Percentiles rank a stretch among this genome's conserved stretches.
These are phyloP conservation scores for Gracilinanus agilis DNA, from an alignment of 2,113 vertebrate species.

Conservation along the genomic window DNA sequence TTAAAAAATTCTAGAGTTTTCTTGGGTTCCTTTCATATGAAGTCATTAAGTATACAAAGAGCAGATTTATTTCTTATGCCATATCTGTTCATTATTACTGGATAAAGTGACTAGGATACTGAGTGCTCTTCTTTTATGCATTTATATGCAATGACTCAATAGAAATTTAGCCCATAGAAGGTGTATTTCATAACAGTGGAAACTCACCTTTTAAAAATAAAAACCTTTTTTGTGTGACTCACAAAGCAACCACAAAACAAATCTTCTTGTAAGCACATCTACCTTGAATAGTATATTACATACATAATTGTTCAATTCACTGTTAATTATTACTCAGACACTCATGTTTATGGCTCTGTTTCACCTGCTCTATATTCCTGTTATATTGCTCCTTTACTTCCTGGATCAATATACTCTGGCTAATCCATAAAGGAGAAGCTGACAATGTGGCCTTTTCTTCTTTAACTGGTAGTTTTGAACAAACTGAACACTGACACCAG, in stretches of 20 bases:
- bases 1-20: conserved; percentile 35
- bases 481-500: conserved; percentile 59
- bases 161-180: conserved; percentile 56
- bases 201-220: conserved; percentile 75
- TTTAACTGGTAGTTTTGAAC: conserved; percentile 67
- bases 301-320: conserved; percentile 72
- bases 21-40: neutral
- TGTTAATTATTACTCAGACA: conserved; percentile 79
- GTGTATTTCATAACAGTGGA: conserved; percentile 70
- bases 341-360: conserved; percentile 72
- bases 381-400: conserved; percentile 70
- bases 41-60: conserved; percentile 1
- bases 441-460: conserved; percentile 49
- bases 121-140: conserved; percentile 37
- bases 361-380: conserved; percentile 70
- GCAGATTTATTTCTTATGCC: conserved; percentile 45
- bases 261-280: conserved; percentile 72
- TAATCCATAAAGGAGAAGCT: conserved; percentile 30
- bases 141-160: conserved; percentile 56
- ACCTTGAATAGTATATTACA: conserved; percentile 69
- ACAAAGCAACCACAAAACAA: conserved; percentile 75
- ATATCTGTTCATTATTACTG: conserved; percentile 56
- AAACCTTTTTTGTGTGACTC: conserved; percentile 72
- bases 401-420: conserved; percentile 66
- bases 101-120: conserved; percentile 40